Conservation (phyloP, 2,797 vertebrate species). For the Rhynchotus rufescens region DNA sequence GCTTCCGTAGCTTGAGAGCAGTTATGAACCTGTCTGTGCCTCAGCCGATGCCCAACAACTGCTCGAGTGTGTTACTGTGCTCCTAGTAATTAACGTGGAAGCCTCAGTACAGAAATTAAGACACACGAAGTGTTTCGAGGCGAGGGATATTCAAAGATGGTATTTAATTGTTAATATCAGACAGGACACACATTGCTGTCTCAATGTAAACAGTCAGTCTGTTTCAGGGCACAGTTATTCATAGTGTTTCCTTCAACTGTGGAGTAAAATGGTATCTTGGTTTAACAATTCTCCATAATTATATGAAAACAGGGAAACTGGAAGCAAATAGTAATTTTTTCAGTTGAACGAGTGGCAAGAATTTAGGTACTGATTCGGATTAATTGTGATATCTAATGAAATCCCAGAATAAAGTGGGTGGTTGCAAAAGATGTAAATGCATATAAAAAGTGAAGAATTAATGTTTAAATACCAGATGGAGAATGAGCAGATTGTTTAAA, state of each 20-base stretch:
- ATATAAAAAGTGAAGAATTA: not conserved
- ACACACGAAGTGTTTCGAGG: not conserved
- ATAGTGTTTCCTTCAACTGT: not conserved
- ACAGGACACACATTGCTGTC: not conserved
- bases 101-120: not conserved
- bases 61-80: not conserved
- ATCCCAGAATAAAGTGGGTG: accelerated
- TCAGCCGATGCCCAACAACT: not conserved
- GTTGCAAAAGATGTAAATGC: not conserved
- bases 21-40: not conserved
- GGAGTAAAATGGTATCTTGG: not conserved
- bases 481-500: not conserved
- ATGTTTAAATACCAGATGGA: not conserved
- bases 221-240: not conserved
- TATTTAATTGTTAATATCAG: not conserved
- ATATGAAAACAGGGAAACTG: not conserved
- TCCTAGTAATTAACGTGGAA: not conserved
- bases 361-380: not conserved
- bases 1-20: not conserved
- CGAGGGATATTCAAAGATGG: not conserved
- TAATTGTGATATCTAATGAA: not conserved
- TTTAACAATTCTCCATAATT: not conserved
- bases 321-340: not conserved
- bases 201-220: not conserved
- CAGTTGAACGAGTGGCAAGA: not conserved